These are phyloP conservation scores for Cheilosia grossa DNA, from an alignment of 2,888 invertebrate species.

Conservation along the genomic window DNA sequence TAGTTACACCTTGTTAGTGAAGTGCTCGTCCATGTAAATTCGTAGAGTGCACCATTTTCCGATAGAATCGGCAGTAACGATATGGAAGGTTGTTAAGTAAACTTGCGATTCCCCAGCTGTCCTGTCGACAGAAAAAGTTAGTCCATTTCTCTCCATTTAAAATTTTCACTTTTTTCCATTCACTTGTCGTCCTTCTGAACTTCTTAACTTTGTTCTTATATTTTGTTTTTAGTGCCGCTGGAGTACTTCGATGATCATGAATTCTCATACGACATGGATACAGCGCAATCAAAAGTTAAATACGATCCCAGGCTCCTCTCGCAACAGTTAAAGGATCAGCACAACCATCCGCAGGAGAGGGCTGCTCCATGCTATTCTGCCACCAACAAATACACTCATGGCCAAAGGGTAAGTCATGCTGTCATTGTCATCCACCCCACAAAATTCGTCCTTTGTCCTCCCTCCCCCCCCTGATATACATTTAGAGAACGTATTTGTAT, in stretches of 20 bases:
- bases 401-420: slow-evolving; percentile 81
- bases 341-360: slow-evolving; percentile 78
- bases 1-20: neutral
- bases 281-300: slow-evolving; percentile 82
- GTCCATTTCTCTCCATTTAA: neutral
- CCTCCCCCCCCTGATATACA: neutral
- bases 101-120: neutral
- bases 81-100: neutral
- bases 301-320: slow-evolving; percentile 82
- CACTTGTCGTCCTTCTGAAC: slow-evolving; percentile 5
- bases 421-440: slow-evolving; percentile 1
- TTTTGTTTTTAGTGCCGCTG: slow-evolving; percentile 78
- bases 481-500: neutral
- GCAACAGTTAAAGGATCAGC: slow-evolving; percentile 80
- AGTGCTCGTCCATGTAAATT: neutral
- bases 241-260: slow-evolving; percentile 82
- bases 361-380: slow-evolving; percentile 82
- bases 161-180: neutral
- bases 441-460: neutral
- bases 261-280: slow-evolving; percentile 82
- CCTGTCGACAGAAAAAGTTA: neutral
- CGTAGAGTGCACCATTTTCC: neutral
- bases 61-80: neutral
- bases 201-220: neutral
- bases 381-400: slow-evolving; percentile 82